A percentile compares a stretch with the other conserved stretches of the same genome.
Conservation (phyloP, 2,888 invertebrate species). For the Magallana nippona region DNA sequence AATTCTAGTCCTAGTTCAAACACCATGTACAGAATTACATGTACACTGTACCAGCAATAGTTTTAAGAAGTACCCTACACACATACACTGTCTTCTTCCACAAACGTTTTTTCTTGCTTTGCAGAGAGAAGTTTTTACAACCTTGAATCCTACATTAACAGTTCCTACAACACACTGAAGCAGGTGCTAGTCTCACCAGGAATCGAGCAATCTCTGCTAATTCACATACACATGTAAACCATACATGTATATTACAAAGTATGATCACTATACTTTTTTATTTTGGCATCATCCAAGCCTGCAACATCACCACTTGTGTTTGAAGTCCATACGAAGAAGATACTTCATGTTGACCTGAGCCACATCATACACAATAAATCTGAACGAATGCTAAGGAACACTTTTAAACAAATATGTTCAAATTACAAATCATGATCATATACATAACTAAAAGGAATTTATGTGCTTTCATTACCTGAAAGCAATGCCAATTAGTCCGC, state of each 20-base stretch:
- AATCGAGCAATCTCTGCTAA: no score
- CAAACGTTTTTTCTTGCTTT: background rate
- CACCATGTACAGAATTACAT: background rate
- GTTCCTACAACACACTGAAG: no score
- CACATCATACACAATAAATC: slow-evolving; percentile 93
- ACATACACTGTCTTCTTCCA: background rate
- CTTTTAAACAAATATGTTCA: no score
- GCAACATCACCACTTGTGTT: slow-evolving; percentile 83
- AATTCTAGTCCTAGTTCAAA: no score
- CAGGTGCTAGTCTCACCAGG: no score
- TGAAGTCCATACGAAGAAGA: slow-evolving; percentile 91
- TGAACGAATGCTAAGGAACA: slow-evolving; percentile 65
- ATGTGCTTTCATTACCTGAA: no score
- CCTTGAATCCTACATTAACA: no score
- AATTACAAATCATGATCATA: no score
- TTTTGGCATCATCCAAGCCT: background rate
- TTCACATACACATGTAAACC: no score
- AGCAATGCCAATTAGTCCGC: no score
- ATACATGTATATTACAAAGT: background rate
- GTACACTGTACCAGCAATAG: no score
- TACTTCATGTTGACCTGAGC: slow-evolving; percentile 96
- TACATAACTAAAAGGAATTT: no score
- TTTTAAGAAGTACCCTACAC: background rate
- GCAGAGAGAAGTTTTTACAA: background rate
- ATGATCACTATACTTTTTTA: background rate